Evolutionary conservation across 1,140 invertebrate genomes (phyloP).

Genomic region (Ips typographus): DNA sequence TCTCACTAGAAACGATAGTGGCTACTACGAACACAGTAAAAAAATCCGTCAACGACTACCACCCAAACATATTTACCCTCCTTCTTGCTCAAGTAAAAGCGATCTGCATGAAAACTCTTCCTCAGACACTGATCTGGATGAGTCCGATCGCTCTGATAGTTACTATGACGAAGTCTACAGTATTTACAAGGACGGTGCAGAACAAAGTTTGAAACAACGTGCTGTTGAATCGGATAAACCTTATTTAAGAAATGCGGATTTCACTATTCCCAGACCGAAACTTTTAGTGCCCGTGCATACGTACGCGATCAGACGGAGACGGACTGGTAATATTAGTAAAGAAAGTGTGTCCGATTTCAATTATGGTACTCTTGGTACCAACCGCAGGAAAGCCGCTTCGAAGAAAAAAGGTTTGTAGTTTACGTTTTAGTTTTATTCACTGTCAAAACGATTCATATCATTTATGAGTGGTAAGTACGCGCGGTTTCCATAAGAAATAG

Average conservation of each 20-base stretch:
- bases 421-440: no score
- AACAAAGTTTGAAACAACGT: not conserved
- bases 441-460: no score
- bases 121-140: no score
- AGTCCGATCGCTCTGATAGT: conserved; percentile 2
- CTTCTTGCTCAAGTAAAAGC: conserved; percentile 31
- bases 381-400: not conserved
- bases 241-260: conserved; percentile 56
- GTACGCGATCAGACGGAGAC: conserved; percentile 72
- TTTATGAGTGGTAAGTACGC: no score
- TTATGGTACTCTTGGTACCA: conserved; percentile 1
- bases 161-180: conserved; percentile 34
- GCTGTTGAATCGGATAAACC: conserved; percentile 37
- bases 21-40: conserved; percentile 45
- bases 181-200: conserved; percentile 52
- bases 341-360: conserved; percentile 22
- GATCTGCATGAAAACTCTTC: conserved; percentile 44
- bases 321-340: conserved; percentile 68
- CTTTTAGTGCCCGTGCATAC: conserved; percentile 85
- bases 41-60: conserved; percentile 48
- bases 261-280: conserved; percentile 78
- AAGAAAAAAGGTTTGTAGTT: not conserved
- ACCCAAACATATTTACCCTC: conserved; percentile 45
- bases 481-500: no score
- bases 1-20: conserved; percentile 45